Conservation (phyloP, 2,113 vertebrate species). For the Herpetotheres cachinnans region DNA sequence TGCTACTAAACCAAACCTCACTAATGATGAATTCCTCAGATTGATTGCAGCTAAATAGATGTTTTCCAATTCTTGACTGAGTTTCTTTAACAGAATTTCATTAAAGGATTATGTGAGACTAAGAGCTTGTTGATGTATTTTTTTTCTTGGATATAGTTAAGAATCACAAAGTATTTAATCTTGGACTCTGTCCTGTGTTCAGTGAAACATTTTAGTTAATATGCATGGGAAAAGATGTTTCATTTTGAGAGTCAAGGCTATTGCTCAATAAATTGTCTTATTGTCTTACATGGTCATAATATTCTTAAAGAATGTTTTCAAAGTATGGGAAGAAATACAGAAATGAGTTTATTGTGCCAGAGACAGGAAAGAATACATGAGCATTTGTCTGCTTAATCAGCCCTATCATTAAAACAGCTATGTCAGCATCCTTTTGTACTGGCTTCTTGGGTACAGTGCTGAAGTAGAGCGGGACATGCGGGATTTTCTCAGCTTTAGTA, state of each 20-base stretch:
- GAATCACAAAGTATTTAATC: not conserved
- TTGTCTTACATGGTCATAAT: not conserved
- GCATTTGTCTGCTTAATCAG: not conserved
- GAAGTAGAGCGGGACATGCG: not conserved
- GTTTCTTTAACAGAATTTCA: not conserved
- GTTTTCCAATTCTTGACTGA: not conserved
- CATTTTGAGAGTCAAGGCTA: not conserved
- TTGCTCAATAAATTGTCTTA: not conserved
- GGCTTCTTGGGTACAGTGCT: not conserved
- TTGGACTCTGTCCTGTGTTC: not conserved
- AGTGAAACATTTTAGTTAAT: not conserved
- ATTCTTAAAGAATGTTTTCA: not conserved
- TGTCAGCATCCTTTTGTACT: not conserved
- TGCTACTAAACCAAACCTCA: not conserved
- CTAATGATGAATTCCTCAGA: not conserved
- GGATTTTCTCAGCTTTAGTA: constrained; percentile 2
- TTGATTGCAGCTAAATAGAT: not conserved
- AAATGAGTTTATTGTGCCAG: not conserved
- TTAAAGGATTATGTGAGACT: not conserved
- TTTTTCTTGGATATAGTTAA: not conserved
- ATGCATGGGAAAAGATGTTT: not conserved
- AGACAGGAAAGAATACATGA: not conserved
- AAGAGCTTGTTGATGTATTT: not conserved
- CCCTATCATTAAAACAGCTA: not conserved
- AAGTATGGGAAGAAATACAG: not conserved